A percentile compares a stretch with the other conserved stretches of the same genome.
Conservation (phyloP, 2,888 invertebrate genomes). For the Standfussiana lucernea region DNA sequence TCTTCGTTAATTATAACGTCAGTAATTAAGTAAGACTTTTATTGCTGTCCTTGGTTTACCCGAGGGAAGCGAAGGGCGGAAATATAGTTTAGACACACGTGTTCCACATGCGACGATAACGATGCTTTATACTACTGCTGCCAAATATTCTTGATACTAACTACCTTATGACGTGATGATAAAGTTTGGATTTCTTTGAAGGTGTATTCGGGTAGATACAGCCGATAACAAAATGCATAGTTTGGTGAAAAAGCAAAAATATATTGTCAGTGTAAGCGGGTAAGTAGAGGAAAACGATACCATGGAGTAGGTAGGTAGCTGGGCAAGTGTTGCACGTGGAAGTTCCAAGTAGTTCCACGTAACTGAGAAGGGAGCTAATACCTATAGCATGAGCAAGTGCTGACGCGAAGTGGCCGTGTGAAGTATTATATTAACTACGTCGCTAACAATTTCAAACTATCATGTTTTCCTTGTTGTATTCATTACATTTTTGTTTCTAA, state of each 20-base stretch:
- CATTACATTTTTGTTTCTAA: slow-evolving; percentile 61
- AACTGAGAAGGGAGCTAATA: slow-evolving; percentile 68
- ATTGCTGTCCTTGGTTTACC: slow-evolving; percentile 84
- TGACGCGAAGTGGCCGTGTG: slow-evolving; percentile 68
- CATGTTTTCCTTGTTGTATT: slow-evolving; percentile 78
- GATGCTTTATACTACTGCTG: slow-evolving; percentile 68
- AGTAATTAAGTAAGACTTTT: slow-evolving; percentile 84
- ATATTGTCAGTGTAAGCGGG: slow-evolving; percentile 77
- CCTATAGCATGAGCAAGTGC: slow-evolving; percentile 70
- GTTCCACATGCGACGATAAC: slow-evolving; percentile 85
- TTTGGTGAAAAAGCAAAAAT: slow-evolving; percentile 75
- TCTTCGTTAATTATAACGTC: slow-evolving; percentile 77
- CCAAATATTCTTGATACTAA: slow-evolving; percentile 64
- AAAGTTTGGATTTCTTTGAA: slow-evolving; percentile 60
- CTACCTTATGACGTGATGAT: slow-evolving; percentile 51
- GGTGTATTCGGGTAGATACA: slow-evolving; percentile 46
- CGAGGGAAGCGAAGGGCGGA: slow-evolving; percentile 86
- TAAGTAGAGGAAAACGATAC: slow-evolving; percentile 82
- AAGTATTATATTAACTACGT: slow-evolving; percentile 69
- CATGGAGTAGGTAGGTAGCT: slow-evolving; percentile 65
- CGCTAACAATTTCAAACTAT: slow-evolving; percentile 74
- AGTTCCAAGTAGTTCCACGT: slow-evolving; percentile 77
- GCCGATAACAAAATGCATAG: slow-evolving; percentile 70
- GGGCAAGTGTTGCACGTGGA: slow-evolving; percentile 79
- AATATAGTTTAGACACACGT: slow-evolving; percentile 84